Conservation (phyloP, 2,797 vertebrate genomes). For the Hoplostethus mediterraneus region DNA sequence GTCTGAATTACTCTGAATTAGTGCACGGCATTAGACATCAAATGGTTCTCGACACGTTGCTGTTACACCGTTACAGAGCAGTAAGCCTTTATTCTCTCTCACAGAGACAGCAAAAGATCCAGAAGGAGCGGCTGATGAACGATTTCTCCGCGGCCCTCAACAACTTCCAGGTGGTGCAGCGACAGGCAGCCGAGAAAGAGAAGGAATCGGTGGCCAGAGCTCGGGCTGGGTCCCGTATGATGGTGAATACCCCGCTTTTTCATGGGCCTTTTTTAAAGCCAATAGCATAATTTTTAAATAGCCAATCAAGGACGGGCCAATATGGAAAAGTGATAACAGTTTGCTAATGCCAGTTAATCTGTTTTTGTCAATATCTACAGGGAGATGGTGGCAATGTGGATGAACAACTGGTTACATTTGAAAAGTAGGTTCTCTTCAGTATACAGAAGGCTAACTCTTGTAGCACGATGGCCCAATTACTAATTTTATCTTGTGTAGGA, state of each 20-base stretch:
- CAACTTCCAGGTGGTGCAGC: slow-evolving; percentile 95
- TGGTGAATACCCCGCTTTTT: slow-evolving; percentile 67
- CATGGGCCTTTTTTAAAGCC: not conserved
- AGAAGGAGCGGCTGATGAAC: slow-evolving; percentile 97
- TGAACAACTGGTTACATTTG: slow-evolving; percentile 92
- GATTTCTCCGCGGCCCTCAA: slow-evolving; percentile 96
- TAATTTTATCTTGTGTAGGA: too few relatives aligned
- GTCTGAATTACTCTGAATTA: not conserved
- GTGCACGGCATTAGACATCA: not conserved
- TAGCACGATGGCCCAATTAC: too few relatives aligned
- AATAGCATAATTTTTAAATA: too few relatives aligned
- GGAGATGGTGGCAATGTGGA: slow-evolving; percentile 87
- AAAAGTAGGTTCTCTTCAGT: slow-evolving; percentile 83
- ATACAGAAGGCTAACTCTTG: too few relatives aligned
- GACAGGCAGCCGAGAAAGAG: slow-evolving; percentile 92
- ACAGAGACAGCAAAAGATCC: slow-evolving; percentile 95
- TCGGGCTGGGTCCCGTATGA: slow-evolving; percentile 89
- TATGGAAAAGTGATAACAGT: not conserved
- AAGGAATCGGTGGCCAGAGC: slow-evolving; percentile 93
- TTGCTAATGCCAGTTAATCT: slow-evolving; percentile 4
- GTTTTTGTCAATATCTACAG: slow-evolving; percentile 68
- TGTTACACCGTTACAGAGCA: not conserved
- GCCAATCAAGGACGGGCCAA: not conserved
- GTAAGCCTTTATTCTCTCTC: not conserved
- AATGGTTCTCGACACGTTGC: not conserved